These are phyloP conservation scores for Tigriopus japonicus DNA, from an alignment of 1,140 invertebrate species.

Conservation along the genomic window DNA sequence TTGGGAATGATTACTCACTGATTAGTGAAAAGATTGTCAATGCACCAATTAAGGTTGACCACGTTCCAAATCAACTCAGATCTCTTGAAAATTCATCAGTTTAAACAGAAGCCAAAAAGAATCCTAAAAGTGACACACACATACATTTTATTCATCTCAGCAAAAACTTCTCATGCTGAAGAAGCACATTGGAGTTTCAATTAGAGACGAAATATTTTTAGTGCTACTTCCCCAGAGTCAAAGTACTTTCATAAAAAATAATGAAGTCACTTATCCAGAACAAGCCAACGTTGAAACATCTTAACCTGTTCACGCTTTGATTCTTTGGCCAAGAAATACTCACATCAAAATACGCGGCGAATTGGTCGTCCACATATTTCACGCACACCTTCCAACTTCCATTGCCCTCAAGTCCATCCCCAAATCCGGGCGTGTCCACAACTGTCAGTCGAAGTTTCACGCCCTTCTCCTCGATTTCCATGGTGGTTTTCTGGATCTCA, in stretches of 20 bases:
- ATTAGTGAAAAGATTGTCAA: too few relatives aligned
- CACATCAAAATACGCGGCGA: slow-evolving; percentile 8
- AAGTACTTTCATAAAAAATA: neutral
- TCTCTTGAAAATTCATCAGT: too few relatives aligned
- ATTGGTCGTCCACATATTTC: slow-evolving; percentile 15
- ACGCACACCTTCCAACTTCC: slow-evolving; percentile 13
- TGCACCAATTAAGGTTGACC: too few relatives aligned
- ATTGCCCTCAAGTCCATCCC: slow-evolving; percentile 11
- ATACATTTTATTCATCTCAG: too few relatives aligned
- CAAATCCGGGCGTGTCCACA: slow-evolving; percentile 72
- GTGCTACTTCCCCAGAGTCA: neutral
- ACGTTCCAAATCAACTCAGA: too few relatives aligned
- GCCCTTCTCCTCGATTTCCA: slow-evolving; percentile 82
- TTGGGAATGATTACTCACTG: too few relatives aligned
- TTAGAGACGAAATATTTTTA: neutral
- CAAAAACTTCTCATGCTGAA: neutral
- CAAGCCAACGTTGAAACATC: too few relatives aligned
- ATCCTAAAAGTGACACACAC: too few relatives aligned
- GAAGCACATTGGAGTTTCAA: neutral
- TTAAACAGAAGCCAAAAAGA: too few relatives aligned
- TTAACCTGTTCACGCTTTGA: neutral
- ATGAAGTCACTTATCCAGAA: neutral
- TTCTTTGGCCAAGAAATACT: neutral
- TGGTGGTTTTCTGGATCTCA: slow-evolving; percentile 69
- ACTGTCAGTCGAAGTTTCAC: slow-evolving; percentile 73